A percentile compares a stretch with the other conserved stretches of the same genome.
Conservation (phyloP, 2,888 invertebrate species). For the Argynnis bischoffii region DNA sequence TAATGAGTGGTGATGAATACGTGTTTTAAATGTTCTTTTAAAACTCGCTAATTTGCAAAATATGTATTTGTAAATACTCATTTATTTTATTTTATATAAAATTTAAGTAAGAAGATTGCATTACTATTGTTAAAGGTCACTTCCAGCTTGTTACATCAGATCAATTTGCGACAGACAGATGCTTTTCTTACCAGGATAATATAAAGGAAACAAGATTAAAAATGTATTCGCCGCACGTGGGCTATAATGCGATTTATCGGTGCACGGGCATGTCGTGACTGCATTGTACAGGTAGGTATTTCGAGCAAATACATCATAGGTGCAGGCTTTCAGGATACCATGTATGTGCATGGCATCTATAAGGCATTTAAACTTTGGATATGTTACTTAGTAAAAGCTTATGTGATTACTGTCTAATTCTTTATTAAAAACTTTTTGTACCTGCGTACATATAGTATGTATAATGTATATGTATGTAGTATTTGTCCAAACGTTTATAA, state of each 20-base stretch:
- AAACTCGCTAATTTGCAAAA: constrained; percentile 13
- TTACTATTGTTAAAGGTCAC: background rate
- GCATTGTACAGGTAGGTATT: constrained; percentile 58
- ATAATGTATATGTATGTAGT: no score
- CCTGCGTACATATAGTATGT: no score
- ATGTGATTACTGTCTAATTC: constrained; percentile 20
- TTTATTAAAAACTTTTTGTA: background rate
- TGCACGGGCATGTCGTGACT: constrained; percentile 75
- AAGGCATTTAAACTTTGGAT: constrained; percentile 27
- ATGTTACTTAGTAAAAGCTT: constrained; percentile 20
- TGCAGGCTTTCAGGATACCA: constrained; percentile 51
- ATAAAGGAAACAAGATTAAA: constrained; percentile 81
- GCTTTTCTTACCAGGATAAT: constrained; percentile 70
- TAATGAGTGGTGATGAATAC: constrained; percentile 18
- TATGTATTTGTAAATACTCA: background rate
- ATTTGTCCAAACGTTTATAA: no score
- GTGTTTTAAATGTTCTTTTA: constrained; percentile 14
- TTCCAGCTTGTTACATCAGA: constrained; percentile 16
- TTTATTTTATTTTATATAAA: background rate
- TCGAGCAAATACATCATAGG: constrained; percentile 60
- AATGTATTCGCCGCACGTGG: constrained; percentile 80
- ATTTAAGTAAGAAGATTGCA: background rate
- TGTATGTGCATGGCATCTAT: constrained; percentile 32
- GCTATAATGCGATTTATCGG: constrained; percentile 80
- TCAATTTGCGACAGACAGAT: constrained; percentile 35